Base-by-base conservation (phyloP, 2,888 invertebrate species). In the Troides helena region DNA sequence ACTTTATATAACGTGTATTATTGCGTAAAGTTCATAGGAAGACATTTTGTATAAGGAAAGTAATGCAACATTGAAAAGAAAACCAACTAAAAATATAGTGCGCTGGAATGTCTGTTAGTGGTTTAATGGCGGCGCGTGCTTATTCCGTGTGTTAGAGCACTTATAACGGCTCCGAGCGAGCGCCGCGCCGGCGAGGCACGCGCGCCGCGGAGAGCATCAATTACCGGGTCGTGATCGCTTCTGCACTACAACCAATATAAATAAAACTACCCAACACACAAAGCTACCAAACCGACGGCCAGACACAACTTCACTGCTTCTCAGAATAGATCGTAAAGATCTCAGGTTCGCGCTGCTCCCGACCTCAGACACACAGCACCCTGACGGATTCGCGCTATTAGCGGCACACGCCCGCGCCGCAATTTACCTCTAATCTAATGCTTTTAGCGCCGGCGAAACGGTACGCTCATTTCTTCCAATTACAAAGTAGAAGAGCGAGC, bases 141-240 rank as follows among this genome's bases (percentile, higher is more conserved):
- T 57, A 69, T 64, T 64, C 64, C 60, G 67, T 71, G 62, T 71
- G 71, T 69, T 67, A 76, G 81, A 81, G 81, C 81, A 76, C 76
- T 78, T 78, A 78, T 80, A 78, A 79, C 81, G 80, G 79, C 74
- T 72, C 62, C 53, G 69, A 57, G 70, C 23, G 67, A 50, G 62
- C 66, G 17, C 61, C 57, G 74, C 77, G 68, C 73, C 77, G 78
- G 81, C 79, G 76, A 69, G 71, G 76, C 74, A 77, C 74, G 77
- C 78, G 81, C 79, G 76, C 73, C 75, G 74, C 76, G 75, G 76
- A 84, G 84, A 85, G 87, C 92, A 92, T 91, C 92, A 90, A 91
- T 92, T 92, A 92, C 88, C 80, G 77, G 82, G 82, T 90, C 92
- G 92, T 91, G 92, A 90, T 85, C 89, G 91, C 92, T 89, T 87